These are phyloP conservation scores for Rafetus swinhoei DNA, from an alignment of 2,113 vertebrate genomes.

Conservation along the genomic window DNA sequence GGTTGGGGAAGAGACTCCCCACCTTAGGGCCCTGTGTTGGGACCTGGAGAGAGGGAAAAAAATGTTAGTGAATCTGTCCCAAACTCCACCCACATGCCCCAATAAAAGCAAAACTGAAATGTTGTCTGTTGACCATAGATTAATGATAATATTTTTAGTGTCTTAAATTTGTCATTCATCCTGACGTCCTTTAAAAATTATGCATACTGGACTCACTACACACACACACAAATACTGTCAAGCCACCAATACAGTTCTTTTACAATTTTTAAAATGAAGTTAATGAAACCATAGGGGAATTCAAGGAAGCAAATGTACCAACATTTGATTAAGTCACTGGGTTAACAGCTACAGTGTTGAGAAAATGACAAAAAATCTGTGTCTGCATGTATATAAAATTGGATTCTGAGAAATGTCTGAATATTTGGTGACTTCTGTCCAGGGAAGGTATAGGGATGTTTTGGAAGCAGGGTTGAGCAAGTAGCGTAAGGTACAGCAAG, in stretches of 20 bases:
- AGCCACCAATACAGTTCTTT: neutral
- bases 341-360: neutral
- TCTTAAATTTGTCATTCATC: neutral
- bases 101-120: conserved; percentile 18
- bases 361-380: neutral
- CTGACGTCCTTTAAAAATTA: neutral
- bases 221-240: neutral
- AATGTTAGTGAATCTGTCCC: neutral
- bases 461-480: neutral
- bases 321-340: neutral
- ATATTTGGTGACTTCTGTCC: neutral
- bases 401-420: neutral
- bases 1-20: too few species aligned
- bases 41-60: too few species aligned
- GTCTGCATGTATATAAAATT: neutral
- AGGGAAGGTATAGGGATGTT: neutral
- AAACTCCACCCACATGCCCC: neutral
- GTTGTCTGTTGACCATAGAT: neutral
- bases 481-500: neutral
- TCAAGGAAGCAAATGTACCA: neutral
- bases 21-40: too few species aligned
- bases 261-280: neutral
- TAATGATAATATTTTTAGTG: conserved; percentile 11
- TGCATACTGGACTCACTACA: neutral
- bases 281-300: neutral